Evolutionary conservation across 2,888 invertebrate genomes (phyloP).

Genomic region (Nomada ferruginata): DNA sequence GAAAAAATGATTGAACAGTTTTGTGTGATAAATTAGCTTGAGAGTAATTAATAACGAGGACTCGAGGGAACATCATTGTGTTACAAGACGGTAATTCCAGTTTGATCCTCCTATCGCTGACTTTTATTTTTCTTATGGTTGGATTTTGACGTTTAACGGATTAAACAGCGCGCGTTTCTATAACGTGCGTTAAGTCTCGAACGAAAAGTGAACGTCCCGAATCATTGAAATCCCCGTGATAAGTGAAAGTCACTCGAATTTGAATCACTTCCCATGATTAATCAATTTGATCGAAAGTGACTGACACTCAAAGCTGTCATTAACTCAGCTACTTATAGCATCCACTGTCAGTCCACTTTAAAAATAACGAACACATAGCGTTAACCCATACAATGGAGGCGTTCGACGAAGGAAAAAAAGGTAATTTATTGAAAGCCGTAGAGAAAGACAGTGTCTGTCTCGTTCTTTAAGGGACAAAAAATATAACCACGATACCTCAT

Average conservation of each 20-base stretch:
- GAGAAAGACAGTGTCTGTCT: neutral
- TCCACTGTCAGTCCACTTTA: constrained; percentile 11
- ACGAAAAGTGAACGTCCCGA: neutral
- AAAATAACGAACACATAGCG: constrained; percentile 9
- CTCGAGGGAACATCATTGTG: no score
- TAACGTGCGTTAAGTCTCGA: constrained; percentile 10
- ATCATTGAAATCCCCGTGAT: constrained; percentile 4
- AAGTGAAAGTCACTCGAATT: constrained; percentile 49
- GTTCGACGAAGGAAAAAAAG: neutral
- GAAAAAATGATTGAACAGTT: no score
- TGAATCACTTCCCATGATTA: constrained; percentile 66
- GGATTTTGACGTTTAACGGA: constrained; percentile 16
- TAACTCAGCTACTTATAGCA: constrained; percentile 34
- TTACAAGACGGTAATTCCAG: neutral
- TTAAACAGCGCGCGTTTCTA: constrained; percentile 2
- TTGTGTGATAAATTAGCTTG: no score
- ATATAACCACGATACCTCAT: neutral
- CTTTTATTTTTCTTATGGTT: neutral
- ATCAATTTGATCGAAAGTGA: constrained; percentile 59
- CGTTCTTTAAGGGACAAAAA: constrained; percentile 8
- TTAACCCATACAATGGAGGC: neutral
- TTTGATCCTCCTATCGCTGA: neutral
- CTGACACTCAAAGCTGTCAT: constrained; percentile 55
- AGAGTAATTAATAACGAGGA: no score
- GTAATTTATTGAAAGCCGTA: neutral